Conservation (phyloP, 2,113 vertebrate species). For the Typhlomys cinereus region DNA sequence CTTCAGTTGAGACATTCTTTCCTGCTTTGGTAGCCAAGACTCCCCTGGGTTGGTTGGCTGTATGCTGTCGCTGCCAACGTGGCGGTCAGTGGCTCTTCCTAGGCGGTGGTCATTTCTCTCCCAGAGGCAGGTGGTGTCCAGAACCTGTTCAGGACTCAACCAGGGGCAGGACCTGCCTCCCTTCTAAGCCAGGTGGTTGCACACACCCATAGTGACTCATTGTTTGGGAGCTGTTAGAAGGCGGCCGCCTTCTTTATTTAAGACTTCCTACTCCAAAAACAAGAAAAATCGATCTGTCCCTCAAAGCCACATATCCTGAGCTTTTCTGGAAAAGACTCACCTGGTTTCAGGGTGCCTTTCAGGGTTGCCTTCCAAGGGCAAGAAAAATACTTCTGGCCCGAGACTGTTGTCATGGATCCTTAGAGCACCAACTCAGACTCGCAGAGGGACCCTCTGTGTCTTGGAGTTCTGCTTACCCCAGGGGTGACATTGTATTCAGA, state of each 20-base stretch:
- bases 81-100: neutral
- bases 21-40: neutral
- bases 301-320: neutral
- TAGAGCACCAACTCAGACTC: neutral
- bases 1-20: neutral
- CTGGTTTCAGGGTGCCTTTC: neutral
- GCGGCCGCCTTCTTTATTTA: neutral
- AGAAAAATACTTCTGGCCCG: neutral
- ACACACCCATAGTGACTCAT: conserved; percentile 38
- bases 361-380: neutral
- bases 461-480: neutral
- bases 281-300: neutral
- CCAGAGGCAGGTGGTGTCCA: neutral
- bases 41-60: neutral
- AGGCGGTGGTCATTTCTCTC: conserved; percentile 24
- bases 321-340: conserved; percentile 39
- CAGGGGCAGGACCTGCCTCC: neutral
- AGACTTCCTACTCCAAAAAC: conserved; percentile 7
- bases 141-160: neutral
- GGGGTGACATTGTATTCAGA: neutral
- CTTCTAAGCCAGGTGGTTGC: neutral
- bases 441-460: neutral
- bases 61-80: neutral
- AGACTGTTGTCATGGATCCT: neutral
- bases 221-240: conserved; percentile 35